Base-by-base conservation (phyloP, 1,140 invertebrate genomes). In the Nixonia krombeini region DNA sequence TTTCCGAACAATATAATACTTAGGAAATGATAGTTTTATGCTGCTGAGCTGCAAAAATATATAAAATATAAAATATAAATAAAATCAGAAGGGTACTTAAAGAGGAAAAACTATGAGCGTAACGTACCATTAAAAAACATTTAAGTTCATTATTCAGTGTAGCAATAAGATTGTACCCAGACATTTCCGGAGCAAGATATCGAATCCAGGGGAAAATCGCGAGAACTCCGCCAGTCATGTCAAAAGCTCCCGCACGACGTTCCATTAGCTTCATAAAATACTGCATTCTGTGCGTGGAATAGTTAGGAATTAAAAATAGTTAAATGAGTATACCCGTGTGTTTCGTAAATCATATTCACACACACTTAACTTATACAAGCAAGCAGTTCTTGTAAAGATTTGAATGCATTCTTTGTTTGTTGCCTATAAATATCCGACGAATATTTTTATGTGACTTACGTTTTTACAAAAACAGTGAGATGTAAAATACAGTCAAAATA, bases 201-300 rank as follows among this genome's bases (percentile, higher is more conserved):
- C 92, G 86, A 21, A 92, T 75, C 89, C 90, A 93, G 0, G 92
- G 92, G 33, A 90, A 88, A 70, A 89, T 86, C 7, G 88, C 88
- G 5, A 94, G 76, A 41, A 88, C 59, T 0, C 92, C 92, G 1
- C 92, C 92, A 25, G 87, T 84, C 75, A 93, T 89, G 46, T 92
- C 89, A 55, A 93, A 93, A 0, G 88, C 86, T 72, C 86, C 87
- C 0, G 89, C 86, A 16, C 91, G 85, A 28, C 86, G 83, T 46
- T 87, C 84, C 75, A 95, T 84, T 10, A 92, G 75, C 7, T 88
- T 79, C 1, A 93, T 76, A 15, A 94, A 81, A 7, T 82, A 80
- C n/a, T 85, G 75, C 37, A 93, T 76, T 29, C 88, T 79, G 13
- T 12, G 13, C 6, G 13, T 1, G 35, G 35, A 56, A 41, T 9